phyloP scores from a whole-genome alignment of 2,888 invertebrate genomes.

The Sarcophaga rosellei region DNA sequence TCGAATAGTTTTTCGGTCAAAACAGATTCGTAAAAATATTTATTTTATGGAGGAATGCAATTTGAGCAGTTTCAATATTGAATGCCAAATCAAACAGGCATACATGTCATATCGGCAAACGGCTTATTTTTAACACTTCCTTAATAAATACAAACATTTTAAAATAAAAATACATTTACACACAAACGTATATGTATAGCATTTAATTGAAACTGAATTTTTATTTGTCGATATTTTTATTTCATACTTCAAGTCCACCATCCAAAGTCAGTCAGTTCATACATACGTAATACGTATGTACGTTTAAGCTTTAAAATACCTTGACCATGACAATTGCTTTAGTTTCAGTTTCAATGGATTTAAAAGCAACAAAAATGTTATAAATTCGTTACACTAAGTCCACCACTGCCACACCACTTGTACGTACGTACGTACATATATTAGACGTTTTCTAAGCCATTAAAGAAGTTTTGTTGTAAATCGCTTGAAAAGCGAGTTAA shows the following conservation, averaged over 20 bases:
- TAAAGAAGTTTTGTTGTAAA: slow-evolving; percentile 29
- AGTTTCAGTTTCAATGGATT: slow-evolving; percentile 42
- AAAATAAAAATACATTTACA: background rate
- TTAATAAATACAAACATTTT: background rate
- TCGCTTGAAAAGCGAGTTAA: slow-evolving; percentile 16
- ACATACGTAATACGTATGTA: background rate
- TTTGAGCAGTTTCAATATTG: slow-evolving; percentile 19
- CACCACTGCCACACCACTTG: background rate
- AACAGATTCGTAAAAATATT: background rate
- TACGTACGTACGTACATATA: background rate
- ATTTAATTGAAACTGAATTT: background rate
- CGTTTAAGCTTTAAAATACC: slow-evolving; percentile 36
- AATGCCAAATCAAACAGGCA: slow-evolving; percentile 36
- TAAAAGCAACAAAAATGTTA: slow-evolving; percentile 23
- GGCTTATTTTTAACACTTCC: slow-evolving; percentile 19
- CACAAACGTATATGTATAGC: background rate
- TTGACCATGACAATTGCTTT: slow-evolving; percentile 68
- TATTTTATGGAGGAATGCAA: slow-evolving; percentile 13
- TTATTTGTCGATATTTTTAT: slow-evolving; percentile 4
- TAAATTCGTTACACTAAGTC: too few relatives aligned
- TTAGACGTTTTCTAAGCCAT: background rate
- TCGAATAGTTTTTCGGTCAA: background rate
- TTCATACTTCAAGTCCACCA: slow-evolving; percentile 28
- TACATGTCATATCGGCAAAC: too few relatives aligned
- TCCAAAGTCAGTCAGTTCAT: background rate